These are phyloP conservation scores for Nannobrachium achirus DNA, from an alignment of 2,113 vertebrate species.

Conservation along the genomic window DNA sequence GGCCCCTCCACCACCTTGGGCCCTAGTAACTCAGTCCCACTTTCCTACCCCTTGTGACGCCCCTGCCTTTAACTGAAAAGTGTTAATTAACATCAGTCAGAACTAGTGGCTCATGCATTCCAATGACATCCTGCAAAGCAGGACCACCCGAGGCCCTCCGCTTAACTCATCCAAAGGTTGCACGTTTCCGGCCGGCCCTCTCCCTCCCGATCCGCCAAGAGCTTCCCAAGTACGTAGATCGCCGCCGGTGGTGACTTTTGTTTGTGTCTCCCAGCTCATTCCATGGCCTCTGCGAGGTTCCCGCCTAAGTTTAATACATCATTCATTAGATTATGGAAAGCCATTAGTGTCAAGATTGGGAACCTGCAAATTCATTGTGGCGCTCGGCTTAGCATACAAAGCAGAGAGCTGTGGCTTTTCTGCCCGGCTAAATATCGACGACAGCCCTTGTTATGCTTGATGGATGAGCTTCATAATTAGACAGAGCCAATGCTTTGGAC, in stretches of 20 bases:
- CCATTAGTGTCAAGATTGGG: slow-evolving; percentile 91
- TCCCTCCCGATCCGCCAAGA: slow-evolving; percentile 33
- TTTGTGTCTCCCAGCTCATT: slow-evolving; percentile 60
- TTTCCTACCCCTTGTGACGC: no score
- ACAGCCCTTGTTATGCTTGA: slow-evolving; percentile 90
- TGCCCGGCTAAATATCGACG: slow-evolving; percentile 89
- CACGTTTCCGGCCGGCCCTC: slow-evolving; percentile 26
- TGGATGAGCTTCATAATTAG: slow-evolving; percentile 89
- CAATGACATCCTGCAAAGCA: slow-evolving; percentile 21
- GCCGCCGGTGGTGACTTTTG: slow-evolving; percentile 56
- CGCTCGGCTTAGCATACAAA: slow-evolving; percentile 90
- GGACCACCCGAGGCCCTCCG: slow-evolving; percentile 19
- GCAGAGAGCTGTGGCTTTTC: slow-evolving; percentile 79
- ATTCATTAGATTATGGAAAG: slow-evolving; percentile 94
- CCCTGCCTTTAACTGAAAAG: slow-evolving; percentile 71
- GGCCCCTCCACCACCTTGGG: no score
- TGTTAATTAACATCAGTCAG: slow-evolving; percentile 63
- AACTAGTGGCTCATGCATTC: slow-evolving; percentile 36
- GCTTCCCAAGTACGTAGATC: slow-evolving; percentile 57
- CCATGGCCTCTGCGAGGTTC: slow-evolving; percentile 80
- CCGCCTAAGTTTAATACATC: slow-evolving; percentile 86
- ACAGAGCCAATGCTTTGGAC: slow-evolving; percentile 77
- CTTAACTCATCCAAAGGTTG: slow-evolving; percentile 27
- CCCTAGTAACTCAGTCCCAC: no score
- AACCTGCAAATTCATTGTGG: slow-evolving; percentile 90